A percentile compares a stretch with the other conserved stretches of the same genome.
Conservation (phyloP, 2,797 vertebrate genomes). For the Australoheros facetus region DNA sequence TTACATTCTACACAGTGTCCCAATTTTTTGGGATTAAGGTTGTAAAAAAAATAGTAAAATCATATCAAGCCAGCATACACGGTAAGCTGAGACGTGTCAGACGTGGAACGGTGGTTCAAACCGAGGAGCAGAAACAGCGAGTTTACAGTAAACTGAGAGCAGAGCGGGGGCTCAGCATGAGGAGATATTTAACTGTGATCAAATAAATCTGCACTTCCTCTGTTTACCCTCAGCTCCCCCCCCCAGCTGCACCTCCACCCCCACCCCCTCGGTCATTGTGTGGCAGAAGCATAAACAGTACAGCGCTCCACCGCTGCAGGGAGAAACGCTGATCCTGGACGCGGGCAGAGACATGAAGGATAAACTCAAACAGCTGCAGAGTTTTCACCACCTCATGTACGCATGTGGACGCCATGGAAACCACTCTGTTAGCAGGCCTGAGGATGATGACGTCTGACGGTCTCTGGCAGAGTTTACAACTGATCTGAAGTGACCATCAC, state of each 20-base stretch:
- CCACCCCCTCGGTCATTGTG: not conserved
- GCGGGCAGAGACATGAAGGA: not conserved
- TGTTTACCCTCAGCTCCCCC: constrained; percentile 25
- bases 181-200: constrained; percentile 32
- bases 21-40: too few relatives aligned
- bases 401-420: not conserved
- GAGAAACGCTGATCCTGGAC: constrained; percentile 2
- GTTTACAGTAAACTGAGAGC: not conserved
- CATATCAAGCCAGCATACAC: too few relatives aligned
- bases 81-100: too few relatives aligned
- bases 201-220: constrained; percentile 51
- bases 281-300: not conserved
- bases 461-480: not conserved
- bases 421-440: not conserved
- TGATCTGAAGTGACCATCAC: not conserved
- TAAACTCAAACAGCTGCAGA: constrained; percentile 13
- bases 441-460: not conserved
- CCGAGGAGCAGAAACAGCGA: not conserved
- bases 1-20: too few relatives aligned
- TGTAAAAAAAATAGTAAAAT: too few relatives aligned
- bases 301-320: constrained; percentile 5
- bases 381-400: not conserved
- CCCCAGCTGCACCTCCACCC: not conserved
- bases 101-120: not conserved
- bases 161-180: constrained; percentile 24